Evolutionary conservation across 2,888 invertebrate species (phyloP), one percentile per base, ranked within the genome.

Genomic region (Frankliniella intonsa): DNA sequence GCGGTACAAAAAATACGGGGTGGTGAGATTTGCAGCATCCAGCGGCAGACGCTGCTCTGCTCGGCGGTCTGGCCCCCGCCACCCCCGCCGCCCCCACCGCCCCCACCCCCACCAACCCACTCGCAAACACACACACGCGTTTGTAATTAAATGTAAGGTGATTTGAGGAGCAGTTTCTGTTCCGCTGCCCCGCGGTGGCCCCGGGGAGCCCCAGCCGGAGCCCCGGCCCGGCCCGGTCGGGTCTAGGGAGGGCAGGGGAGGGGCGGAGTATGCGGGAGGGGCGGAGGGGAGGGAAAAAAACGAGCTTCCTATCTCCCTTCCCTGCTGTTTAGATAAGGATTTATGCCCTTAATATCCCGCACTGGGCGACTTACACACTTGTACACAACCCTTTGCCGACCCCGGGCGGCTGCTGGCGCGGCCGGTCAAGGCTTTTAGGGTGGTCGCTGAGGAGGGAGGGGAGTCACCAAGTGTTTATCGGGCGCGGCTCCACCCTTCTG

Each of bases 281-380:
- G 65, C 3, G 8, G n/a, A n/a, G 8, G 65, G 11, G n/a, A 17
- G 65, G n/a, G 65, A 69, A 69, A 69, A 69, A 22, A n/a, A 11
- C 69, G n/a, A 22, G 69, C 69, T 69, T 69, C 69, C 69, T 22
- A 11, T 69, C 69, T 69, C 69, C 25, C 9, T 22, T n/a, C 69
- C n/a, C 65, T 7, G 69, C 69, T 69, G 69, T 69, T 69, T 69
- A 69, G 69, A 69, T 69, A 69, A 69, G 69, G 69, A 69, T 69
- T 69, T 69, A 69, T 69, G 69, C 69, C 69, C 69, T 69, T 69
- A 69, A 69, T 69, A 69, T 69, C 69, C 69, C 69, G 25, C 69
- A 22, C 62, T 62, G 62, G 62, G 62, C 69, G 69, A 69, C 69
- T 69, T 69, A 69, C 69, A 22, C 69, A 69, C 69, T 69, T 69